Evolutionary conservation across 2,113 vertebrate species (phyloP), one percentile per base, ranked within the genome.

Genomic region (Percina caprodes): DNA sequence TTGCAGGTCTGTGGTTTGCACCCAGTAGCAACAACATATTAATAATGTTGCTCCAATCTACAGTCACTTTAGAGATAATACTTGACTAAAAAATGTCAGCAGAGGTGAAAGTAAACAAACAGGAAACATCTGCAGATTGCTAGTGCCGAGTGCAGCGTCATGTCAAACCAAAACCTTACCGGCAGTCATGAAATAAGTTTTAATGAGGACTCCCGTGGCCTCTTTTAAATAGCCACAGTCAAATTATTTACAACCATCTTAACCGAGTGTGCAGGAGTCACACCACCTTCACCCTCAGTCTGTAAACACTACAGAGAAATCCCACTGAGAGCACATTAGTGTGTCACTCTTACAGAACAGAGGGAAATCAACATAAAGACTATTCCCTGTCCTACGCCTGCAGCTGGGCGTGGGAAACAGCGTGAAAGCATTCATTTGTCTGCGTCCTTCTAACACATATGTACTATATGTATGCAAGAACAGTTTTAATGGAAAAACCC

Each of bases 171-270:
- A 70, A 80, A 61, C 62, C 66, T 79, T 58, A 8, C 55, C 45
- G 48, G 73, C 65, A 77, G 83, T 35, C 39, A 26, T 49, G 59
- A 10, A 42, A 11, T 10, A 42, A 63, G 68, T 77, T 86, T 83
- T 88, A 91, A 90, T 75, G 77, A 74, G 82, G 74, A 80, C 80
- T 68, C 69, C 69, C 26, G 71, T 68, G 78, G 74, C 82, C 49
- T 0, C 18, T 68, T 79, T 77, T 74, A 65, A 87, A 85, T 61
- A 79, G 54, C 24, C 51, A 45, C 39, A 42, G 39, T 11, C 39
- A 73, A 77, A 54, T 39, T 73, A 71, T 76, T 76, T 62, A 55
- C 49, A 21, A 24, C 26, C 10, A 14, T 69, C 48, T 65, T 10
- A 77, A 79, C 14, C 48, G 35, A 61, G 52, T 1, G 6, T 23